Conservation (phyloP, 2,888 invertebrate genomes). For the Melanargia galathea region DNA sequence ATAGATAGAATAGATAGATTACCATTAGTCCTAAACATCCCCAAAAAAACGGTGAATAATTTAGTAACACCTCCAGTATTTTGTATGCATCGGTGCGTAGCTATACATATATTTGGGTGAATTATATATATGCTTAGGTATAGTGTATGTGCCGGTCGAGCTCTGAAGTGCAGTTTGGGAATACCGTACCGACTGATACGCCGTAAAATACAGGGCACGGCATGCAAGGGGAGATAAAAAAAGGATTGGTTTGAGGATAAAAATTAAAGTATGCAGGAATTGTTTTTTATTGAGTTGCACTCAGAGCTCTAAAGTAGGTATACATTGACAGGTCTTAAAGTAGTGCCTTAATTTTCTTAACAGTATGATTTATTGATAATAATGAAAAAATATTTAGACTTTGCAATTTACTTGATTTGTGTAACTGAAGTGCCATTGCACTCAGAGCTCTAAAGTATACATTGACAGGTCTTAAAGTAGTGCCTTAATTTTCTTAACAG, state of each 20-base stretch:
- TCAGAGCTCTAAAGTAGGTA: no score
- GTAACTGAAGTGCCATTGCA: no score
- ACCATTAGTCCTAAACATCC: background rate
- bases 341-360: no score
- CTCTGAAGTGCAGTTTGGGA: slow-evolving; percentile 82
- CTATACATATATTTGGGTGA: slow-evolving; percentile 14
- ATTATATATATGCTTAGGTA: slow-evolving; percentile 42
- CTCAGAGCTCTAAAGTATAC: no score
- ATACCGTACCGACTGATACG: slow-evolving; percentile 81
- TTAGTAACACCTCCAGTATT: slow-evolving; percentile 33
- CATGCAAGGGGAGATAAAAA: slow-evolving; percentile 44
- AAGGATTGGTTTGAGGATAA: slow-evolving; percentile 35
- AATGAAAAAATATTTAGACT: no score
- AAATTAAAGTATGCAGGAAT: background rate
- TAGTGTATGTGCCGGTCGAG: slow-evolving; percentile 60
- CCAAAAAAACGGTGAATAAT: slow-evolving; percentile 24
- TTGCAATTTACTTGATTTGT: no score
- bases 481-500: no score
- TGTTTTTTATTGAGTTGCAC: no score
- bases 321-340: no score
- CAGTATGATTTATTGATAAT: no score
- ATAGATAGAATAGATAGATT: no score
- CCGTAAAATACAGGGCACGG: slow-evolving; percentile 66
- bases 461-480: no score
- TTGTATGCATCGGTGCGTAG: slow-evolving; percentile 37